These are phyloP conservation scores for Conus ventricosus DNA, from an alignment of 1,140 invertebrate genomes.

Conservation along the genomic window DNA sequence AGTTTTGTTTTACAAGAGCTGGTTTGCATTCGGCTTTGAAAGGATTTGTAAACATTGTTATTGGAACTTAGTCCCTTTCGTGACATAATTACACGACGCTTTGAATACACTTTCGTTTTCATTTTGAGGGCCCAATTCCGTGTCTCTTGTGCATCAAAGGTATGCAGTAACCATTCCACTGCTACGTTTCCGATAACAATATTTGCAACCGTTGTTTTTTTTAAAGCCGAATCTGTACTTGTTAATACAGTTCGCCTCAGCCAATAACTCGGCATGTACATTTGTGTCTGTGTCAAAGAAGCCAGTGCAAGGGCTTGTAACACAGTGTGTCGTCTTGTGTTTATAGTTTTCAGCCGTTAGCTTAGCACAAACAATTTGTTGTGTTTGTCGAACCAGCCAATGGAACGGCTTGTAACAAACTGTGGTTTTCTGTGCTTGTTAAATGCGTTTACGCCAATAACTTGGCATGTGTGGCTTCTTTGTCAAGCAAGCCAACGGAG, in stretches of 20 bases:
- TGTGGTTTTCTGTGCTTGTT: not conserved
- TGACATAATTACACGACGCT: too few relatives aligned
- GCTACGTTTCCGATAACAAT: too few relatives aligned
- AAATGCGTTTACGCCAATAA: not conserved
- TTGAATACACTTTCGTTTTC: too few relatives aligned
- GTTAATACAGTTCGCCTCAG: not conserved
- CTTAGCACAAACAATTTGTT: not conserved
- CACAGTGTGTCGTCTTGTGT: not conserved
- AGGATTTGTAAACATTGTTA: too few relatives aligned
- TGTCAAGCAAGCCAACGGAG: not conserved
- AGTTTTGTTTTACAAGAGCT: too few relatives aligned
- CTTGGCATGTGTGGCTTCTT: not conserved
- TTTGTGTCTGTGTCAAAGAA: not conserved
- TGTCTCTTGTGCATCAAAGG: too few relatives aligned
- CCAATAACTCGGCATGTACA: not conserved
- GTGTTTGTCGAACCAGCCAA: not conserved
- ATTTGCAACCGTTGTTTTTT: not conserved
- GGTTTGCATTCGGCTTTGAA: too few relatives aligned
- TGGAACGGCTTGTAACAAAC: not conserved
- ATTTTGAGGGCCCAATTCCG: too few relatives aligned
- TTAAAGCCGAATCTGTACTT: not conserved
- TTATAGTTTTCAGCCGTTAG: not conserved
- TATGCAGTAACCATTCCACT: too few relatives aligned
- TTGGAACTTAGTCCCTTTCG: too few relatives aligned
- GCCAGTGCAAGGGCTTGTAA: slow-evolving; percentile 1